Evolutionary conservation across 1,140 invertebrate genomes (phyloP), one percentile per base, ranked within the genome.

Genomic region (Heterodera carotae): DNA sequence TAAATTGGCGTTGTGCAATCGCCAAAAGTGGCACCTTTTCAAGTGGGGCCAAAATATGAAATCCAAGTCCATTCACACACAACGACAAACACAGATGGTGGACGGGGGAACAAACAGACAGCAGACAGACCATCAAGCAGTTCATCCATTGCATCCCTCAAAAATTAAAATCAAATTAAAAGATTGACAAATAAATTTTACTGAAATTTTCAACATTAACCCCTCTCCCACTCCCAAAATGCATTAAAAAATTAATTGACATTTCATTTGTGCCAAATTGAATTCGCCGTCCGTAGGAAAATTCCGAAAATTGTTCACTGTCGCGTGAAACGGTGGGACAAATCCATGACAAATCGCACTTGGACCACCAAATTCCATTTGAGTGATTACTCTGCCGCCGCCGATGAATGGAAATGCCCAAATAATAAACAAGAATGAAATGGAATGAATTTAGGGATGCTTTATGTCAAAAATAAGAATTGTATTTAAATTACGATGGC

Each of bases 11-110:
- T 56, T 56, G 48, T 4, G 15, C 48, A 56, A 56, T 56, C 39
- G 48, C 48, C 48, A 56, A 56, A 56, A 56, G 48, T 56, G 48
- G 48, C 48, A 56, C 48, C 48, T 56, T 56, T 56, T 56, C 48
- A 56, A 56, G 12, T 56, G 48, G 48, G 48, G 48, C 48, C 48
- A 56, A 56, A 43, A 56, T 56, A 18, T 22, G 48, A 56, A 56
- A 56, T 56, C 15, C 48, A 22, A 56, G 48, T n/a, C 48, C 48
- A 4, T 22, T 56, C 48, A 0, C 12, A 15, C 39, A 4, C 7
- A 43, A 7, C 39, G 39, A 10, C 48, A 53, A 53, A 53, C 48
- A 56, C 48, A 56, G 48, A n/a, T n/a, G n/a, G 48, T 56, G 48
- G 48, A 2, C 48, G 48, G 18, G 22, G 4, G 48, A 18, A 12